These are phyloP conservation scores for Sitobion miscanthi DNA, from an alignment of 1,140 invertebrate genomes.

Conservation along the genomic window DNA sequence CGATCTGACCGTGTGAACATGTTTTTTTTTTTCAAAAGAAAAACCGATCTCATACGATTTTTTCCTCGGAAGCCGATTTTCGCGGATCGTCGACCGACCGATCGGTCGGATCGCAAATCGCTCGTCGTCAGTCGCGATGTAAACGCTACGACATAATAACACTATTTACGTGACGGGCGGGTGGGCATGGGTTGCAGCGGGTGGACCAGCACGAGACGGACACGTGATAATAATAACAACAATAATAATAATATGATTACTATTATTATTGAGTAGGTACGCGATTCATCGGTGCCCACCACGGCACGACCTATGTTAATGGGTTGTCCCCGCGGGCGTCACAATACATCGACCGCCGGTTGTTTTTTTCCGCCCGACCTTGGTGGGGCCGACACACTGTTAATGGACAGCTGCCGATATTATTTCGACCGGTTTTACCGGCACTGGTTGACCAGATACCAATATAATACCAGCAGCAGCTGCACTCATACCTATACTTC, in stretches of 20 bases:
- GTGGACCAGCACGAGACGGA: neutral
- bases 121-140: too few relatives aligned
- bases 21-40: too few relatives aligned
- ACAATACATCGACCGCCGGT: neutral
- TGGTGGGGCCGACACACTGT: neutral
- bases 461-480: too few relatives aligned
- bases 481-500: too few relatives aligned
- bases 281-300: neutral
- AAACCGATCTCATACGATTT: too few relatives aligned
- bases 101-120: too few relatives aligned
- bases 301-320: conserved; percentile 6
- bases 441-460: neutral
- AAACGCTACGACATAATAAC: too few relatives aligned
- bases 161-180: neutral
- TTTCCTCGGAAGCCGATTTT: too few relatives aligned
- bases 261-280: neutral
- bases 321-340: neutral
- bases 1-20: too few relatives aligned
- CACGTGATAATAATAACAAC: neutral
- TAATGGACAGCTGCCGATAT: neutral
- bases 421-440: neutral
- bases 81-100: too few relatives aligned
- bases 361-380: neutral
- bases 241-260: too few relatives aligned
- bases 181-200: neutral